Evolutionary conservation across 2,797 vertebrate genomes (phyloP).

Genomic region (Tangara arthus): DNA sequence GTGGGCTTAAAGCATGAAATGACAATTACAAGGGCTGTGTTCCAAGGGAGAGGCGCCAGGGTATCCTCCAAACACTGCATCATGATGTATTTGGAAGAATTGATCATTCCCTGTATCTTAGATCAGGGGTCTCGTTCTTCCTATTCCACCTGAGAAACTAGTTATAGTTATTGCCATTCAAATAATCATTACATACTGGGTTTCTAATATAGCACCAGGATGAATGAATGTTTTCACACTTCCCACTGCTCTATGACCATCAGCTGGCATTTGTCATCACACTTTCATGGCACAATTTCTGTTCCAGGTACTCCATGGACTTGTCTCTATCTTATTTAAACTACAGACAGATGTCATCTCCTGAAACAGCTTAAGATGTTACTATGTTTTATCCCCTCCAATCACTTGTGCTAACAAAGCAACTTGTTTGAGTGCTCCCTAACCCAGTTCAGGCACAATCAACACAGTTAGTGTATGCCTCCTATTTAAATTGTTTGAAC

Average conservation of each 20-base stretch:
- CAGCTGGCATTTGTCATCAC: neutral
- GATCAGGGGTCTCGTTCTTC: neutral
- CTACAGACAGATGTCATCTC: neutral
- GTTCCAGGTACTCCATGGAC: neutral
- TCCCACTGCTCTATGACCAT: neutral
- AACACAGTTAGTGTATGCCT: neutral
- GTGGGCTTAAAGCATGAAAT: neutral
- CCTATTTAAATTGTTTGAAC: slow-evolving; percentile 4
- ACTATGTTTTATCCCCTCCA: neutral
- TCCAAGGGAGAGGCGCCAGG: neutral
- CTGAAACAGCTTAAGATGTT: neutral
- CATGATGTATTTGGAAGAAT: neutral
- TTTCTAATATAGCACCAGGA: neutral
- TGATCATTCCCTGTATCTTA: neutral
- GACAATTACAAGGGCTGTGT: neutral
- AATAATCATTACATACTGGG: neutral
- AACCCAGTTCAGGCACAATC: slow-evolving; percentile 25
- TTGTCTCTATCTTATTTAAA: neutral
- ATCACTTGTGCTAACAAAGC: slow-evolving; percentile 1
- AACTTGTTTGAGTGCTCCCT: neutral
- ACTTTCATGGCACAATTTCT: neutral
- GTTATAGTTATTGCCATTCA: neutral
- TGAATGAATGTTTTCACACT: neutral
- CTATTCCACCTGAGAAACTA: neutral
- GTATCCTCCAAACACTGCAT: neutral